phyloP scores from a whole-genome alignment of 1,140 invertebrate species.

The Palaemon carinicauda region DNA sequence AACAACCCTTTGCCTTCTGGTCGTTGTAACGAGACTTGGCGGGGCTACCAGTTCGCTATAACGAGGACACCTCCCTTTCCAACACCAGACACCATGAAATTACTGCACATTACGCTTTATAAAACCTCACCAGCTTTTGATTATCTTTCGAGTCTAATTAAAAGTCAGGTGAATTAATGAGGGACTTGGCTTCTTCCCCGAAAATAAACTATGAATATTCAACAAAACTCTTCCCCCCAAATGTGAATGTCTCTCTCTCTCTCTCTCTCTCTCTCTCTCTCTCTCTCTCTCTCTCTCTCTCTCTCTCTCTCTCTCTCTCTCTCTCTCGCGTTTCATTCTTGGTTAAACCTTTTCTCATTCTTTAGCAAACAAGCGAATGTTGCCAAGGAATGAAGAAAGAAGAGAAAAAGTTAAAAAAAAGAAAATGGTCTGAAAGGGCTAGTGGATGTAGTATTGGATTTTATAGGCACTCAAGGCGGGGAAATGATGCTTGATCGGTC shows the following conservation, averaged over 20 bases:
- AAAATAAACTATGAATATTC: conserved; percentile 51
- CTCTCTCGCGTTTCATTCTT: background rate
- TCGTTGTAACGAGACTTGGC: background rate
- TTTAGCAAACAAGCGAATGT: no score
- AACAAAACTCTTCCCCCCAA: background rate
- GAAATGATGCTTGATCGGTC: no score
- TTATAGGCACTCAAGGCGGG: no score
- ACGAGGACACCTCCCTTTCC: background rate
- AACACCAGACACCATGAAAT: conserved; percentile 43
- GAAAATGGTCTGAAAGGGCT: background rate
- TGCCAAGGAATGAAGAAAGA: background rate
- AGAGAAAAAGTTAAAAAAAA: background rate
- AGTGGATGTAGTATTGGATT: no score
- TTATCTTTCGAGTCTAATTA: conserved; percentile 51
- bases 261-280: conserved; percentile 12
- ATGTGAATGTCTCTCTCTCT: background rate
- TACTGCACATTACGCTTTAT: conserved; percentile 40
- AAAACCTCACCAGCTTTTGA: conserved; percentile 40
- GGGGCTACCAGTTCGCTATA: background rate
- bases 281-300: conserved; percentile 9
- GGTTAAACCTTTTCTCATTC: no score
- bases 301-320: conserved; percentile 5
- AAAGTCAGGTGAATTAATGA: conserved; percentile 46
- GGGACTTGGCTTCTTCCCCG: conserved; percentile 20
- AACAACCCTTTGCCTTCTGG: background rate